phyloP scores from a whole-genome alignment of 64 coral and sea anemone genomes.

The Pocillopora verrucosa region DNA sequence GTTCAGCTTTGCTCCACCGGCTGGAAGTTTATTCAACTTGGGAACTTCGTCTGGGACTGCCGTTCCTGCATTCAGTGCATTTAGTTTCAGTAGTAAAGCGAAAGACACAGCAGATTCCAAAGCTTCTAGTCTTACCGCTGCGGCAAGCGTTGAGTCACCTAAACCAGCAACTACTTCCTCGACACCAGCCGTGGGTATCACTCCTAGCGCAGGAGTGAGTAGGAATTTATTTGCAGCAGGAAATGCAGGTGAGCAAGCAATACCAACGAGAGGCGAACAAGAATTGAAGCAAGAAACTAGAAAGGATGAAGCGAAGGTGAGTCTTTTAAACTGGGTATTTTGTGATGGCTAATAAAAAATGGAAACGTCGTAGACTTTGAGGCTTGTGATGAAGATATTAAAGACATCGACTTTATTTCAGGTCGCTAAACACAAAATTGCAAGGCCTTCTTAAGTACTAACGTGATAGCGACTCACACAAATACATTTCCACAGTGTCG shows the following conservation, averaged over 20 bases:
- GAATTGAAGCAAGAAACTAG: neutral
- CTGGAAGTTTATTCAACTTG: neutral
- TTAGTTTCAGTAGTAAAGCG: neutral
- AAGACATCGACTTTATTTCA: too few relatives aligned
- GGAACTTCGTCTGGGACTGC: neutral
- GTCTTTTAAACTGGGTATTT: neutral
- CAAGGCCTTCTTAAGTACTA: too few relatives aligned
- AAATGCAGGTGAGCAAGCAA: neutral
- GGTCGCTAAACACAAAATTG: too few relatives aligned
- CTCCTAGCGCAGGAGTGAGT: slow-evolving; percentile 27
- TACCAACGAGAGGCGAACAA: neutral
- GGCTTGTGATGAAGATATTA: neutral
- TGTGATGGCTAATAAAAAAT: neutral
- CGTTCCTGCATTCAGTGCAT: neutral
- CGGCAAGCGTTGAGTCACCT: neutral
- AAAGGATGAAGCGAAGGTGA: neutral
- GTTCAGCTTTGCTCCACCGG: slow-evolving; percentile 3
- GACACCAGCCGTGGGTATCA: neutral
- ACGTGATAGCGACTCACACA: too few relatives aligned
- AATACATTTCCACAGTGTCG: too few relatives aligned
- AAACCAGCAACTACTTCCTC: neutral
- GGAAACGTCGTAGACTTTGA: neutral
- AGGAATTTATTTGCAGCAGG: slow-evolving; percentile 35
- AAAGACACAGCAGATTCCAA: neutral
- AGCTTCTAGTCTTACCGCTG: neutral